phyloP scores from a whole-genome alignment of 92 coral and sea anemone genomes.

The Micromussa lordhowensis region DNA sequence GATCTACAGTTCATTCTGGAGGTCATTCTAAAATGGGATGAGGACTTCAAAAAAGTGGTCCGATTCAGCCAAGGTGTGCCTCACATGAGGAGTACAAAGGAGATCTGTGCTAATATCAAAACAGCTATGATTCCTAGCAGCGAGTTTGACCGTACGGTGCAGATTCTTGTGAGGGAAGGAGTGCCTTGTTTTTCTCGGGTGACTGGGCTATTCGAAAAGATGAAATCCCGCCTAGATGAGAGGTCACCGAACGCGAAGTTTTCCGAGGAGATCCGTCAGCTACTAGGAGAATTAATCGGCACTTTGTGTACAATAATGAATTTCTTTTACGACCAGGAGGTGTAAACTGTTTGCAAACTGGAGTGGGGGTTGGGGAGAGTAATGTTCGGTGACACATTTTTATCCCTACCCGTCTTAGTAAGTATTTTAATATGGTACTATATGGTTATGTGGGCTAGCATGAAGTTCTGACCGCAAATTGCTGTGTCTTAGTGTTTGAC shows the following conservation, averaged over 20 bases:
- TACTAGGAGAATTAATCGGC: conserved; percentile 92
- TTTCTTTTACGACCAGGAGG: conserved; percentile 83
- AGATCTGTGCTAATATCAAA: conserved; percentile 81
- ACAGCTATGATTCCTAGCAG: conserved; percentile 86
- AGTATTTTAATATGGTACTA: too few relatives aligned
- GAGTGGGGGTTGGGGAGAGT: not conserved
- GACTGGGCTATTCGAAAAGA: conserved; percentile 66
- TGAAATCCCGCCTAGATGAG: conserved; percentile 81
- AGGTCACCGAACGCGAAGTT: conserved; percentile 90
- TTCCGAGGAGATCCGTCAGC: conserved; percentile 86
- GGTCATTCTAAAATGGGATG: conserved; percentile 86
- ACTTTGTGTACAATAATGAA: conserved; percentile 79
- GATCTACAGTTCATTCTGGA: conserved; percentile 81
- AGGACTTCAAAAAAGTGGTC: conserved; percentile 85
- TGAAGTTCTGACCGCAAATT: too few relatives aligned
- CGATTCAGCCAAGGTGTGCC: conserved; percentile 98
- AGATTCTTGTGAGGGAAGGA: conserved; percentile 75
- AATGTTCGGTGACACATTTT: not conserved
- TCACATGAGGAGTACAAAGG: conserved; percentile 84
- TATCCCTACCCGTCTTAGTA: not conserved
- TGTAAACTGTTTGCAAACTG: not conserved
- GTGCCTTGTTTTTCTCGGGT: conserved; percentile 82
- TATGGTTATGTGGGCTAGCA: too few relatives aligned
- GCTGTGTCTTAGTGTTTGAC: too few relatives aligned
- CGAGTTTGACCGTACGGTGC: conserved; percentile 90